Base-by-base conservation (phyloP, 2,888 invertebrate species). In the Aspidiotus rigidus region DNA sequence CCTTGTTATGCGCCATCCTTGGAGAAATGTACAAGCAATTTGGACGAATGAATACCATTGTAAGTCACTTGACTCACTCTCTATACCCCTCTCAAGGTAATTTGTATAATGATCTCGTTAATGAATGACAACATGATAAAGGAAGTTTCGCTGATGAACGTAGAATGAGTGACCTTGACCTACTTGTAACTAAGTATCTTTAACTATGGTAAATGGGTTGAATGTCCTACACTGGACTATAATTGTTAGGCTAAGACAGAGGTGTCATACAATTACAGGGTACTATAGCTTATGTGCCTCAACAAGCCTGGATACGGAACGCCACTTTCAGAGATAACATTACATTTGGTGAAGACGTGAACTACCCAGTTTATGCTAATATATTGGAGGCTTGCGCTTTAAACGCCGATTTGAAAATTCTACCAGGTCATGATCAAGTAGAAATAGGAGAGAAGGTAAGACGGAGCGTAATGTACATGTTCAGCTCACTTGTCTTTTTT, bases 271-370 rank as follows among this genome's bases (percentile, higher is more conserved):
- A 56, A 62, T 62, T 28, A 13, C 61, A 74, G 80, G 85, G 86
- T n/a, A 76, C 79, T 2, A 77, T 84, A 16, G 94, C 94, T 0
- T 95, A 93, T 78, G 93, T 94, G 1, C 86, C 95, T 0, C 96
- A 96, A 76, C 93, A 94, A 79, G 94, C 97, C 0, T 98, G 98
- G 98, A 97, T 98, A 70, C 97, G 97, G 79, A 98, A 98, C 80
- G 90, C 91, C 5, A 93, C 95, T 0, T 79, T 98, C 40, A 86
- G 88, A 75, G 90, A 96, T 76, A 98, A 98, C 79, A 92, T 99
- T 73, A 77, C 94, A 40, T 99, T 98, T 79, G 94, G 94, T 13
- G 86, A 87, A 73, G 75, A 82, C 0, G 82, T 86, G 62, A 86
- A 93, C 75, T 83, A 85, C 70, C 80, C 80, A 69, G 80, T 83